These are phyloP conservation scores for Cryptoprocta ferox DNA, from an alignment of 2,797 vertebrate genomes.

Conservation along the genomic window DNA sequence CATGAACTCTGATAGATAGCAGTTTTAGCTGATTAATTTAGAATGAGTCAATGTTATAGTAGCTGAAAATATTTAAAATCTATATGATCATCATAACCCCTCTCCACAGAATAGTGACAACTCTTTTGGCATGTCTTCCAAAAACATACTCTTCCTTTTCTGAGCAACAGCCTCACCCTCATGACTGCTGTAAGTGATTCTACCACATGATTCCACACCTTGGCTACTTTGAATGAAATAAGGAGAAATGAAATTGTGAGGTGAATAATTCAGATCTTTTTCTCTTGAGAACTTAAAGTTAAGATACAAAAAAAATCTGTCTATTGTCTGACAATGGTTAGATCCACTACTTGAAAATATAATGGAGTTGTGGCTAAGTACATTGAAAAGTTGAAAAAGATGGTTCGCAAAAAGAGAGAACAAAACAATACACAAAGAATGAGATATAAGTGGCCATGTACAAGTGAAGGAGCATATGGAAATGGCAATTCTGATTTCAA, in stretches of 20 bases:
- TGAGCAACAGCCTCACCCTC: neutral
- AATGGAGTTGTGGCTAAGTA: neutral
- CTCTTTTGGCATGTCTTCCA: neutral
- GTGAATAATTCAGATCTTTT: neutral
- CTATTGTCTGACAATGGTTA: neutral
- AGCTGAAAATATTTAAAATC: neutral
- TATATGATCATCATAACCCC: neutral
- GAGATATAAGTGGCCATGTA: neutral
- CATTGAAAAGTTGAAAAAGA: neutral
- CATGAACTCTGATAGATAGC: neutral
- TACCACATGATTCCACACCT: neutral
- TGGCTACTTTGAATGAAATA: neutral
- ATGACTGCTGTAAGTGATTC: neutral
- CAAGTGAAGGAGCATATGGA: neutral
- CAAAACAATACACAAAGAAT: neutral
- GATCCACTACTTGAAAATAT: neutral
- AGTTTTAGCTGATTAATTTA: neutral
- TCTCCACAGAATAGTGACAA: rapidly evolving
- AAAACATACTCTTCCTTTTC: neutral
- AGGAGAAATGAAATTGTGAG: neutral
- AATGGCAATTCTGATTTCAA: neutral
- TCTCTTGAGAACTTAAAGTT: neutral
- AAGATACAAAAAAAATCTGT: neutral
- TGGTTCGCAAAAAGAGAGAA: neutral
- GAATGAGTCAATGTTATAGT: neutral